Percentiles rank a stretch among this genome's conserved stretches.
Evolutionary conservation across 2,797 vertebrate genomes (phyloP).

Genomic region (Chromis chromis): DNA sequence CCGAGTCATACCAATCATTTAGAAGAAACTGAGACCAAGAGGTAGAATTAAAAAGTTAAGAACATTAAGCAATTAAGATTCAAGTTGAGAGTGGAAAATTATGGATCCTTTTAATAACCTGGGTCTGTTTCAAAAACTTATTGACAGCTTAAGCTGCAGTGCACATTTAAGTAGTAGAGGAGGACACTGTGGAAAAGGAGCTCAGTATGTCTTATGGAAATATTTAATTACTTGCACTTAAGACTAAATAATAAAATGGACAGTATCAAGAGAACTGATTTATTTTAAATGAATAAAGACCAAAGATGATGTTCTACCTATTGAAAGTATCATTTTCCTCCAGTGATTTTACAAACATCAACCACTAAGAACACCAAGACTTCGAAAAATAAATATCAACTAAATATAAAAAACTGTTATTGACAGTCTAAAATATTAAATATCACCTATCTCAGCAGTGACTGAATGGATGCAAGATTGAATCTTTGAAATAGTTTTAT

Average conservation of each 20-base stretch:
- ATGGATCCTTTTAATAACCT: slow-evolving; percentile 11
- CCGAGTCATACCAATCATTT: too few relatives aligned
- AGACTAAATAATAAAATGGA: slow-evolving; percentile 18
- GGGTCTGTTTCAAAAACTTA: slow-evolving; percentile 8
- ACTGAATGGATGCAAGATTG: background rate
- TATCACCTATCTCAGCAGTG: background rate
- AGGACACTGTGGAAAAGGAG: background rate
- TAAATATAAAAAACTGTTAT: background rate
- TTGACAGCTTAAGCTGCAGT: slow-evolving; percentile 3
- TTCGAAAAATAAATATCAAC: background rate
- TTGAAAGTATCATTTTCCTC: too few relatives aligned
- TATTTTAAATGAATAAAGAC: slow-evolving; percentile 24
- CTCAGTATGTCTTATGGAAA: slow-evolving; percentile 6
- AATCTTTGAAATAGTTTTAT: slow-evolving; percentile 3
- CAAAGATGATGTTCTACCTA: slow-evolving; percentile 16
- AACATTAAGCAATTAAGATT: too few relatives aligned
- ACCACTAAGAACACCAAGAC: background rate
- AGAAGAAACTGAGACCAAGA: too few relatives aligned
- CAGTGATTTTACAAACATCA: too few relatives aligned
- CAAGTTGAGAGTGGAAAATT: slow-evolving; percentile 1
- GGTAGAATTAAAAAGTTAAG: too few relatives aligned
- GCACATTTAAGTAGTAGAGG: background rate
- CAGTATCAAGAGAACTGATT: slow-evolving; percentile 30
- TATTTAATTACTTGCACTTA: slow-evolving; percentile 12
- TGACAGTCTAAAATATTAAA: slow-evolving; percentile 14